These are phyloP conservation scores for Venustaconcha ellipsiformis DNA, from an alignment of 1,140 invertebrate genomes.

Conservation along the genomic window DNA sequence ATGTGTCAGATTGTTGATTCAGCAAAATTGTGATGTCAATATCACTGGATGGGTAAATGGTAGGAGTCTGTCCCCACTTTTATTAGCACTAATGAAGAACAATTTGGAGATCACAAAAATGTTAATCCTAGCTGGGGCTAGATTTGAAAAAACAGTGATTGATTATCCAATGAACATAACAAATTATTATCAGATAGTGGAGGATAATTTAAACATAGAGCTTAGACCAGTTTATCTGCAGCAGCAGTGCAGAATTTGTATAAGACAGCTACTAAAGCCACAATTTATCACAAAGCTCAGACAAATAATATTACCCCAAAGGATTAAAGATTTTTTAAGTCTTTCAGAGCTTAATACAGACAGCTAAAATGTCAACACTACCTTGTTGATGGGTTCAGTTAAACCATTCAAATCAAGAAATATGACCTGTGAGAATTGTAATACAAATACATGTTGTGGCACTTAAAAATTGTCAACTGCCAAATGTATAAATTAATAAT, in stretches of 20 bases:
- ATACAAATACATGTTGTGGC: no score
- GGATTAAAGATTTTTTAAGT: slow-evolving; percentile 35
- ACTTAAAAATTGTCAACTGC: no score
- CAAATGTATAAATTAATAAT: no score
- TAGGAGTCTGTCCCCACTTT: slow-evolving; percentile 36
- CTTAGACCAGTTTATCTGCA: slow-evolving; percentile 43
- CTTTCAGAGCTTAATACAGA: slow-evolving; percentile 32
- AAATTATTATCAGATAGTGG: slow-evolving; percentile 42
- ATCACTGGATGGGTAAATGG: slow-evolving; percentile 39
- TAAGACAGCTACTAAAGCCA: slow-evolving; percentile 39
- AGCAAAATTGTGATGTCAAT: slow-evolving; percentile 44
- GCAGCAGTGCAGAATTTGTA: slow-evolving; percentile 46
- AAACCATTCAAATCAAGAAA: no score
- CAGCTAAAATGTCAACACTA: no score
- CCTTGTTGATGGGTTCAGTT: no score
- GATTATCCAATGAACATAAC: slow-evolving; percentile 38
- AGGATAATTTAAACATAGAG: slow-evolving; percentile 38
- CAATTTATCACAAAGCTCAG: slow-evolving; percentile 40
- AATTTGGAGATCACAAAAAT: slow-evolving; percentile 45
- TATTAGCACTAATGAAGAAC: slow-evolving; percentile 36
- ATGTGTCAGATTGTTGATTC: slow-evolving; percentile 31
- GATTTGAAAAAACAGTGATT: slow-evolving; percentile 34
- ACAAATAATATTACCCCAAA: slow-evolving; percentile 34
- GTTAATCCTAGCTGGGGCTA: slow-evolving; percentile 44
- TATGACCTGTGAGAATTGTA: no score